phyloP scores from a whole-genome alignment of 2,113 vertebrate species.

The Promerops cafer region DNA sequence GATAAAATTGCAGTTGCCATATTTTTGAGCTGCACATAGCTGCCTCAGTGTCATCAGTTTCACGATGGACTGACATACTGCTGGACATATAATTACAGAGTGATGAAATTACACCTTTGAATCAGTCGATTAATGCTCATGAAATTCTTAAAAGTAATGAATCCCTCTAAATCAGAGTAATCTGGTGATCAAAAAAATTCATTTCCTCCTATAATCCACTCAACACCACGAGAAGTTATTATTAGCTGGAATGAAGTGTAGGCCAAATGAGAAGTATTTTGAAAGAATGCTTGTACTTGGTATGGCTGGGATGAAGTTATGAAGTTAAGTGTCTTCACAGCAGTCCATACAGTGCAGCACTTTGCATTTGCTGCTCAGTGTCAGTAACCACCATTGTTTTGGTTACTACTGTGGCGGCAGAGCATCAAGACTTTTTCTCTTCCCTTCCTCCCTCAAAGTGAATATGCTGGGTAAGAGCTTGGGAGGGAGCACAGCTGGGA shows the following conservation, averaged over 20 bases:
- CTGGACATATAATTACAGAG: neutral
- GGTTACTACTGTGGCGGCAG: neutral
- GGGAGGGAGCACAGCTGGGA: neutral
- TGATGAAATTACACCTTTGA: neutral
- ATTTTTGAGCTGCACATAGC: neutral
- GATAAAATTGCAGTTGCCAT: neutral
- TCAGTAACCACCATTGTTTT: neutral
- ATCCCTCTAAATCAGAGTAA: neutral
- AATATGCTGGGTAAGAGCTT: neutral
- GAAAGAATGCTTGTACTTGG: neutral
- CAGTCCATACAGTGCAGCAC: rapidly evolving
- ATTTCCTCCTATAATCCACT: neutral
- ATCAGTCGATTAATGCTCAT: neutral
- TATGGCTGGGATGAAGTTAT: neutral
- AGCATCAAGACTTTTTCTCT: neutral
- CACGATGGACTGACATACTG: neutral
- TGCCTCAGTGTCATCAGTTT: neutral
- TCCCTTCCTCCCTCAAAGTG: neutral
- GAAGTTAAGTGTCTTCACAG: neutral
- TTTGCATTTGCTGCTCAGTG: neutral
- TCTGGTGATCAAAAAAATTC: neutral
- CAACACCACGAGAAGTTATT: neutral
- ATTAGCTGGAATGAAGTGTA: neutral
- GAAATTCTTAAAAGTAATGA: neutral
- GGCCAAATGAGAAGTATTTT: neutral